Base-by-base conservation (phyloP, 2,888 invertebrate species). In the Heliconius erato region DNA sequence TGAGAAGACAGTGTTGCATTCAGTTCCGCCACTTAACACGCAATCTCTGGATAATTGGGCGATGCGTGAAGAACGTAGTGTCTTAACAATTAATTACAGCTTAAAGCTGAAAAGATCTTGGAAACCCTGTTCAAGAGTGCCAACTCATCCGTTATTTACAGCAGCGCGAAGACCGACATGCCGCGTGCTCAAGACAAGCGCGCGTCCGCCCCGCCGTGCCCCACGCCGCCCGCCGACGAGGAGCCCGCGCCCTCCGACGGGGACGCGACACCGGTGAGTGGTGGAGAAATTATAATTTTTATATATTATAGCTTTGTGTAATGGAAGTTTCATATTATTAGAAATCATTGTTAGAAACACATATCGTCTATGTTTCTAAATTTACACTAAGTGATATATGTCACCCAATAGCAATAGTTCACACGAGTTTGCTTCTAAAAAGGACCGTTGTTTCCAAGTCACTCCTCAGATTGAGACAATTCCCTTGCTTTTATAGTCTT, bases 211-310 rank as follows among this genome's bases (percentile, higher is more conserved):
- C 92, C 94, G 72, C 90, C 92, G 0, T 94, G 94, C 87, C 85
- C 90, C 74, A 94, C 95, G 16, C 94, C 95, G 49, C 95, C 95
- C 2, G 92, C 92, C 35, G 94, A 94, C 26, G 95, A 94, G 4
- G 95, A 95, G 3, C 89, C 90, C 0, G 69, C 89, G 3, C 91
- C 93, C 0, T 93, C 94, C 1, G 95, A 95, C 81, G 95, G 95
- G 0, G 95, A 95, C 74, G 92, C 93, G n/a, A 95, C 95, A 1
- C 95, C 95, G 89, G 95, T 95, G 87, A 89, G 84, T 81, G 4
- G 26, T 35, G 19, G 16, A 40, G 67, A 32, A 4, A 35, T 16
- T 9, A 19, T 16, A 68, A 5, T 12, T 68, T 32, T 59, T 19
- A 2, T n/a, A 63, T 40, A 9, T 9, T 63, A 63, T 63, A 63